phyloP scores from a whole-genome alignment of 2,888 invertebrate species.

The Cactoblastis cactorum region DNA sequence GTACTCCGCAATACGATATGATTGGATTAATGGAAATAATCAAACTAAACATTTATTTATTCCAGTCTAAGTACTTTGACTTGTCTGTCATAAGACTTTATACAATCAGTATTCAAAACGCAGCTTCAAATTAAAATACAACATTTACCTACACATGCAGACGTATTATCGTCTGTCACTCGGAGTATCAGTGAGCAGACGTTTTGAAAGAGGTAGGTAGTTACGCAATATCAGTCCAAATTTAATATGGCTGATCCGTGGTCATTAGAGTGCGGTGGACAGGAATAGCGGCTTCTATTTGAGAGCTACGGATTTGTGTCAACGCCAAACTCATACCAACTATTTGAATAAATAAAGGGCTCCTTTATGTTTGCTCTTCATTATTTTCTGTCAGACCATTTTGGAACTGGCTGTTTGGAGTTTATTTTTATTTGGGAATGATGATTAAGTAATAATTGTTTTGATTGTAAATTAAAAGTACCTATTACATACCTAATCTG shows the following conservation, averaged over 20 bases:
- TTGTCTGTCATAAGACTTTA: too few species aligned
- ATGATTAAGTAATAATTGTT: too few species aligned
- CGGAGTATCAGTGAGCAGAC: constrained; percentile 6
- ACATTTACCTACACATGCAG: background rate
- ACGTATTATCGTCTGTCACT: constrained; percentile 12
- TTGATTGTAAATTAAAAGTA: too few species aligned
- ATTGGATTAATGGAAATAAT: too few species aligned
- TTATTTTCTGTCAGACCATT: background rate
- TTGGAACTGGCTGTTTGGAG: too few species aligned
- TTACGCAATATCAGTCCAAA: constrained; percentile 52
- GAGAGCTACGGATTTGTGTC: constrained; percentile 67
- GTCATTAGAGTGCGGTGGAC: constrained; percentile 63
- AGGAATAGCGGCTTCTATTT: constrained; percentile 65
- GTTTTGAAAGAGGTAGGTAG: constrained; percentile 26
- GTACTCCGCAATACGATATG: too few species aligned
- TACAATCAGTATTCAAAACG: too few species aligned
- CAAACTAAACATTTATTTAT: too few species aligned
- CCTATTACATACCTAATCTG: too few species aligned
- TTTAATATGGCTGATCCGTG: constrained; percentile 53
- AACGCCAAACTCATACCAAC: constrained; percentile 60
- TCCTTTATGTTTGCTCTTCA: constrained; percentile 11
- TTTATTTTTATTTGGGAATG: too few species aligned
- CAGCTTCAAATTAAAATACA: background rate
- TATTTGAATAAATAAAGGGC: constrained; percentile 41
- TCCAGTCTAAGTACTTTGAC: too few species aligned